These are phyloP conservation scores for Lepisosteus oculatus DNA, from an alignment of 2,113 vertebrate species.

Conservation along the genomic window DNA sequence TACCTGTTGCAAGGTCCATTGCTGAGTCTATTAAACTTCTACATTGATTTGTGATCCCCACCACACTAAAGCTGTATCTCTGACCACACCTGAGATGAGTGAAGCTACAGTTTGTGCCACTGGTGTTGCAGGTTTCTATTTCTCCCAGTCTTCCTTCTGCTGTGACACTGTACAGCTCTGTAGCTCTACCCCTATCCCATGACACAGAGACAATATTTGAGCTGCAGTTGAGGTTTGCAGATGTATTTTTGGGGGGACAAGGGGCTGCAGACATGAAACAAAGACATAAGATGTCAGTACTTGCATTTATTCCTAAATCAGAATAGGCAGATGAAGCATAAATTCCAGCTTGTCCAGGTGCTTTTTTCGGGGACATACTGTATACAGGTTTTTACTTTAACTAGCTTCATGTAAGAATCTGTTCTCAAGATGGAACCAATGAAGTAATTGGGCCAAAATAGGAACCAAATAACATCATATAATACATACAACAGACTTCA, in stretches of 20 bases:
- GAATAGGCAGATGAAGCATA: no score
- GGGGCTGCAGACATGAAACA: constrained; percentile 50
- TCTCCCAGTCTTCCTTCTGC: constrained; percentile 41
- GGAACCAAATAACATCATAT: no score
- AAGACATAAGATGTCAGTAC: background rate
- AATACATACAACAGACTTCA: no score
- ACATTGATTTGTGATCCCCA: constrained; percentile 48
- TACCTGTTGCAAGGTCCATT: constrained; percentile 46
- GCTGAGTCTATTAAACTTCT: constrained; percentile 36
- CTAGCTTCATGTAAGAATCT: no score
- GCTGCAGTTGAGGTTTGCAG: constrained; percentile 50
- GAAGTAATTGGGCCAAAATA: no score
- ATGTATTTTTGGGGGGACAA: constrained; percentile 50
- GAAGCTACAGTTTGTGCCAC: constrained; percentile 53
- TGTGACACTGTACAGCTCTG: constrained; percentile 46
- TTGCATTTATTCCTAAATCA: background rate
- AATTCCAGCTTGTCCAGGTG: no score
- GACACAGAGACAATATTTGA: constrained; percentile 45
- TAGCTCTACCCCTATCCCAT: constrained; percentile 54
- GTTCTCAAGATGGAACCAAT: no score
- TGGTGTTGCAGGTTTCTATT: constrained; percentile 46
- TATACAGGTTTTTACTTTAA: no score
- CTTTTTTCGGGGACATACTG: no score
- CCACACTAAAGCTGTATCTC: constrained; percentile 49
- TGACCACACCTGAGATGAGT: constrained; percentile 56